These are phyloP conservation scores for Pyxicephalus adspersus DNA, from an alignment of 2,113 vertebrate species.

Conservation along the genomic window DNA sequence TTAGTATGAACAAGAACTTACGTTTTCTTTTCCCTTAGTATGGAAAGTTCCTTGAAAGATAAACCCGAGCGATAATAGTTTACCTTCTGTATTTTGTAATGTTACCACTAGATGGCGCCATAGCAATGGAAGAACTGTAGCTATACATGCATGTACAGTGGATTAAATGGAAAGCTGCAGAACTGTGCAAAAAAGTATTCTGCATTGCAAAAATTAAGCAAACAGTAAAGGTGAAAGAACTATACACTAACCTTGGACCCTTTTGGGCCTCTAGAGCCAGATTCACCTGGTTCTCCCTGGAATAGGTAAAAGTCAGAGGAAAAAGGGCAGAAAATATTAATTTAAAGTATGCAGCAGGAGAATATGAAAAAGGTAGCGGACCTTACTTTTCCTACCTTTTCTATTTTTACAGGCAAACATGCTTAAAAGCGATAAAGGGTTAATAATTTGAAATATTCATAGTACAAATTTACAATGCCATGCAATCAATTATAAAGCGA, in stretches of 20 bases:
- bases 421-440: constrained; percentile 3
- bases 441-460: background rate
- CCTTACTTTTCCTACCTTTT: background rate
- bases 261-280: constrained; percentile 86
- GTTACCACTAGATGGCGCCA: constrained; percentile 40
- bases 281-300: constrained; percentile 91
- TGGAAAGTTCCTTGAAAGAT: background rate
- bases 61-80: background rate
- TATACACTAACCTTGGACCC: constrained; percentile 94
- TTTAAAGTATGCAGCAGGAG: constrained; percentile 59
- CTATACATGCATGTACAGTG: background rate
- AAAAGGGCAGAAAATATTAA: constrained; percentile 60
- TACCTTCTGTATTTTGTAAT: background rate
- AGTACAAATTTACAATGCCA: background rate
- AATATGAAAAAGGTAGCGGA: constrained; percentile 30
- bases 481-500: background rate
- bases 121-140: background rate
- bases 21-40: background rate
- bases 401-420: constrained; percentile 1
- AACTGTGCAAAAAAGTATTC: too few species aligned
- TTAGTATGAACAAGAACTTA: background rate
- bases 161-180: background rate
- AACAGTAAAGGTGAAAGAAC: background rate
- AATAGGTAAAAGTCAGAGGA: constrained; percentile 58
- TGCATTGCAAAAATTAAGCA: background rate